phyloP scores from a whole-genome alignment of 2,797 vertebrate genomes.

The Rousettus madagascariensis region DNA sequence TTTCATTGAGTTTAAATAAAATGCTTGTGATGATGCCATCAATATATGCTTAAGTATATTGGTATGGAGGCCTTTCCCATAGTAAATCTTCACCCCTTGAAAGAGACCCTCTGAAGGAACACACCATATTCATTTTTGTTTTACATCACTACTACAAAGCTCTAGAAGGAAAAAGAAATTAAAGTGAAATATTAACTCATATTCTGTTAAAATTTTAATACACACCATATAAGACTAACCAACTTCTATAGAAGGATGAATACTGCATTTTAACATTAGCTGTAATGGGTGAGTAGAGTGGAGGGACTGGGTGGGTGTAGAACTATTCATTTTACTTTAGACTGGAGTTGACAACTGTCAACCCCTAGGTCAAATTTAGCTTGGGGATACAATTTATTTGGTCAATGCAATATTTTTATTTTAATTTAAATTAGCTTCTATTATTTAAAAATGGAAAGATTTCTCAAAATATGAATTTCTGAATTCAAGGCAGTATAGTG shows the following conservation, averaged over 20 bases:
- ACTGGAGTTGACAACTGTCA: background rate
- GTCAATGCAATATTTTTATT: background rate
- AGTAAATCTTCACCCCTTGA: background rate
- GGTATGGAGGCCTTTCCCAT: background rate
- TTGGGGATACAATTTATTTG: background rate
- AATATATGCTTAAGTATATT: background rate
- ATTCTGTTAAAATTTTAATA: background rate
- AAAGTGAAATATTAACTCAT: background rate
- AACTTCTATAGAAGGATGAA: background rate
- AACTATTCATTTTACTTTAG: background rate
- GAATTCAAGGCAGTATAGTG: background rate
- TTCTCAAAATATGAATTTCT: background rate
- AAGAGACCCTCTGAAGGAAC: background rate
- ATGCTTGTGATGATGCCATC: background rate
- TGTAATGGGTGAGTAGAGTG: background rate
- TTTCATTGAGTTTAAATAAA: background rate
- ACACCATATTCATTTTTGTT: background rate
- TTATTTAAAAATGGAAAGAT: background rate
- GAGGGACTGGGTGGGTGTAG: background rate
- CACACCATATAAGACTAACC: background rate
- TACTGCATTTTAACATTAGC: rapidly evolving
- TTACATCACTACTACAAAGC: background rate
- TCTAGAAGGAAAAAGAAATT: background rate
- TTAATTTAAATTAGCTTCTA: background rate
- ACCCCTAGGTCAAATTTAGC: background rate